Percentiles rank a stretch among this genome's conserved stretches.
Evolutionary conservation across 1,140 invertebrate genomes (phyloP).

Genomic region (Heliconius himera): DNA sequence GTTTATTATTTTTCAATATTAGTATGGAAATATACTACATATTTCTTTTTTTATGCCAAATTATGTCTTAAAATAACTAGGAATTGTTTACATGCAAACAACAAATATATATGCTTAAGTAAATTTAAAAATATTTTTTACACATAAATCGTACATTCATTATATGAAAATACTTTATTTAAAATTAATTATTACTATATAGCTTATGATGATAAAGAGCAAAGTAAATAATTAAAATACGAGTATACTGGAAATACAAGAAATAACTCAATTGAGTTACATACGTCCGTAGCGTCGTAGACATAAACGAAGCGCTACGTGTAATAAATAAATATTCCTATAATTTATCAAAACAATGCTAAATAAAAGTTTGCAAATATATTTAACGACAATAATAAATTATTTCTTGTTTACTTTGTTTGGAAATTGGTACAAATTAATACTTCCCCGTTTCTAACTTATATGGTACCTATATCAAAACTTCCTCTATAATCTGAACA

Average conservation of each 20-base stretch:
- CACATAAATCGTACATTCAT: background rate
- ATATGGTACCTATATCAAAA: slow-evolving; percentile 25
- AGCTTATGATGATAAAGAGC: too few species aligned
- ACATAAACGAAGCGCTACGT: background rate
- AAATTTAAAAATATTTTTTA: background rate
- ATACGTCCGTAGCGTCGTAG: background rate
- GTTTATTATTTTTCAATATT: slow-evolving; percentile 17
- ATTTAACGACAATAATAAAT: background rate
- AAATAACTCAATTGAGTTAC: background rate
- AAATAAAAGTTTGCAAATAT: slow-evolving; percentile 4
- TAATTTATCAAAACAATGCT: background rate
- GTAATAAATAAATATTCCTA: background rate
- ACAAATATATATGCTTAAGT: background rate
- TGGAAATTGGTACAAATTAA: slow-evolving; percentile 5
- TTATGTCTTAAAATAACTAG: background rate
- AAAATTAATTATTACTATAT: too few species aligned
- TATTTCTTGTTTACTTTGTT: slow-evolving; percentile 14
- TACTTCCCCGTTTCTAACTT: slow-evolving; percentile 13
- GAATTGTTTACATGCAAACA: background rate
- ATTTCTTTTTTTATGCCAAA: background rate
- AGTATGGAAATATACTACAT: background rate
- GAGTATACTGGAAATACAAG: background rate
- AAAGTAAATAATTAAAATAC: background rate
- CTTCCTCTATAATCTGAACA: slow-evolving; percentile 40
- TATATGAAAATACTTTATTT: too few species aligned